phyloP scores from a whole-genome alignment of 2,797 vertebrate species.

The Hemitrygon akajei region DNA sequence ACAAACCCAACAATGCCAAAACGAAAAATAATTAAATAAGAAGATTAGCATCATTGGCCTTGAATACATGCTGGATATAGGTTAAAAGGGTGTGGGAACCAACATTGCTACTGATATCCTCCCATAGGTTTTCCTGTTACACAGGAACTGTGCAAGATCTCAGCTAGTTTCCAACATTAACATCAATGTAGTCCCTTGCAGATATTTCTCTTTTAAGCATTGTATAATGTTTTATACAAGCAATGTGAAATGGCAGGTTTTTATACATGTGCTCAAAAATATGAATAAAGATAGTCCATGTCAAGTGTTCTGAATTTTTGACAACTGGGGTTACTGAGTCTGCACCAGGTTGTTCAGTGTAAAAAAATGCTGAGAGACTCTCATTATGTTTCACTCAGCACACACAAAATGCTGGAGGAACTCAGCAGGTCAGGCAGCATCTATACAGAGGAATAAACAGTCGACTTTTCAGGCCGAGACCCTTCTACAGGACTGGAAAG shows the following conservation, averaged over 20 bases:
- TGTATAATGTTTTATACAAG: constrained; percentile 2
- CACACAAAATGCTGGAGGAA: no score
- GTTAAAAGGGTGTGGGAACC: not conserved
- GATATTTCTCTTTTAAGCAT: not conserved
- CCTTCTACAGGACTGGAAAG: no score
- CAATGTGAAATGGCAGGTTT: not conserved
- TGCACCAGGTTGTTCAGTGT: not conserved
- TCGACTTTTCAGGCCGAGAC: no score
- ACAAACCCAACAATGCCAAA: not conserved
- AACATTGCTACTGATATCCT: not conserved
- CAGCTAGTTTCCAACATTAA: not conserved
- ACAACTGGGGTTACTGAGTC: not conserved
- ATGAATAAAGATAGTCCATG: not conserved
- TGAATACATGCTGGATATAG: not conserved
- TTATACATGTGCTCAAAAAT: not conserved
- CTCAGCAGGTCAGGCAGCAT: no score
- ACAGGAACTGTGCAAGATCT: not conserved
- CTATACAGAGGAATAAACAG: no score
- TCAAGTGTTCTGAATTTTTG: not conserved
- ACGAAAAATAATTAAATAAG: not conserved
- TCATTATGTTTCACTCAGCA: not conserved
- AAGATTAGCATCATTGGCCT: not conserved
- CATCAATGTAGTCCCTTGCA: not conserved
- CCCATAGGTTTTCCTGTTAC: no score
- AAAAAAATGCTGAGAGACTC: not conserved